phyloP scores from a whole-genome alignment of 23 tunicate species.

The Phallusia fumigata region DNA sequence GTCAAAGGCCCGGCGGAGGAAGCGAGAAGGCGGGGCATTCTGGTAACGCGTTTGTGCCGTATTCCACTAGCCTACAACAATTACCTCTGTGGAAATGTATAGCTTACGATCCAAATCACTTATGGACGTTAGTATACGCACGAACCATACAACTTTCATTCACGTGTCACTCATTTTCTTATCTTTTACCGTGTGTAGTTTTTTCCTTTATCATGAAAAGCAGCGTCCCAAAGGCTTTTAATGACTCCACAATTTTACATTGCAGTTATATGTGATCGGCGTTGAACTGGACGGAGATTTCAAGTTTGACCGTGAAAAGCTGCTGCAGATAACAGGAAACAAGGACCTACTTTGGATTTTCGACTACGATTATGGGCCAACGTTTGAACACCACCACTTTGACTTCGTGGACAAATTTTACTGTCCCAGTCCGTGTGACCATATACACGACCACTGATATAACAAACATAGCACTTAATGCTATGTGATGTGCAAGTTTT shows the following conservation, averaged over 20 bases:
- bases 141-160: too few relatives aligned
- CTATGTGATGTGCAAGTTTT: too few relatives aligned
- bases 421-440: background rate
- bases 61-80: too few relatives aligned
- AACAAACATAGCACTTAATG: background rate
- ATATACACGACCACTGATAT: background rate
- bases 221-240: too few relatives aligned
- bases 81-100: too few relatives aligned
- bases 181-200: too few relatives aligned
- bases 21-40: background rate
- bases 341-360: background rate
- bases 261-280: background rate
- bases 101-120: too few relatives aligned
- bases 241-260: too few relatives aligned
- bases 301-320: background rate
- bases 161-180: too few relatives aligned
- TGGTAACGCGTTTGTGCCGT: background rate
- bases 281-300: constrained; percentile 4
- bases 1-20: constrained; percentile 4
- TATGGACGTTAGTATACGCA: too few relatives aligned
- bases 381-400: background rate
- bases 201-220: too few relatives aligned
- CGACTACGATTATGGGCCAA: background rate
- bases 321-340: background rate
- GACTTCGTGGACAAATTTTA: background rate